Evolutionary conservation across 1,140 invertebrate genomes (phyloP), one percentile per base, ranked within the genome.

Genomic region (Caenorhabditis latens): DNA sequence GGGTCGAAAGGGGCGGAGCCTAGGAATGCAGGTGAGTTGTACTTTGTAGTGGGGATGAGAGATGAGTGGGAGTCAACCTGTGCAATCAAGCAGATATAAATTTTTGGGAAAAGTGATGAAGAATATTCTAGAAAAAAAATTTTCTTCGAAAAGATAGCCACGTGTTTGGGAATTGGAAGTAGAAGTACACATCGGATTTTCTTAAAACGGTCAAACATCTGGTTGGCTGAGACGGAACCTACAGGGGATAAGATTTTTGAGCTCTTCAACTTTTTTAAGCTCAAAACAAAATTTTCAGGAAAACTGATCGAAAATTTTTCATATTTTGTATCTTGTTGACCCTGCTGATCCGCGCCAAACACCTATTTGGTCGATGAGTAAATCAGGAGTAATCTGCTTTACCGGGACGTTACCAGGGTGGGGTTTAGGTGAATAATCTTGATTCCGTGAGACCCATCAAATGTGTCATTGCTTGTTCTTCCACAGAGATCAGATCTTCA

Each of bases 11-110:
- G 24, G 71, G 71, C 43, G 71, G 46, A 32, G 71, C 71, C 32
- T 32, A 32, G 32, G 32, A 13, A 79, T 79, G 71, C 46, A 79
- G 46, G 71, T 53, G 71, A n/a, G 53, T 24, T 79, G 71, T 79
- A 79, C 71, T 79, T 79, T 79, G 71, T 50, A 79, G 71, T 46
- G 46, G 71, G 71, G 46, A 14, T 53, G 71, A 40, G 24, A 21
- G 71, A 79, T 53, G 71, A 79, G 71, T 48, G 43, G 46, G 71
- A 79, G 71, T 79, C 2, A 32, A 32, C 32, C 32, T 32, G 32
- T 32, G 32, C 32, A 32, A 32, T 32, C 32, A 32, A 32, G 32
- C 32, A 32, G n/a, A n/a, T n/a, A n/a, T n/a, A n/a, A n/a, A n/a
- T n/a, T 32, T 32, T 32, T 32, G 32, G 32, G 2, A 32, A 16